phyloP scores from a whole-genome alignment of 2,888 invertebrate species.

The Morpho helenor region DNA sequence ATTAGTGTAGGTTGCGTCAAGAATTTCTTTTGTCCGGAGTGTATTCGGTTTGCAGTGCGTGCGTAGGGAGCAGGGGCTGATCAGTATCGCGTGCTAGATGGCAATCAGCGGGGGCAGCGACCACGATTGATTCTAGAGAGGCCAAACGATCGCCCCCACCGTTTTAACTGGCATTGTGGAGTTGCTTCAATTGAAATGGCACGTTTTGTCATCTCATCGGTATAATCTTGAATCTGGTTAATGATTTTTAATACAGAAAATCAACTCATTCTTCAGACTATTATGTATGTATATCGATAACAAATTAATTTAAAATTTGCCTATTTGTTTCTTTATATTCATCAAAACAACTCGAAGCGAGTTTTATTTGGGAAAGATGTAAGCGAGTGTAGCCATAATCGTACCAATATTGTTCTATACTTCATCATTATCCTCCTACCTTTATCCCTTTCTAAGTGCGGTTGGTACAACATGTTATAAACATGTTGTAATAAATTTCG shows the following conservation, averaged over 20 bases:
- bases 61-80: conserved; percentile 66
- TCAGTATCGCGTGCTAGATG: conserved; percentile 71
- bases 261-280: too few species aligned
- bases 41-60: conserved; percentile 32
- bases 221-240: neutral
- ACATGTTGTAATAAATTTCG: too few species aligned
- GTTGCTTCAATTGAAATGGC: conserved; percentile 18
- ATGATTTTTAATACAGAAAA: neutral
- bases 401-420: too few species aligned
- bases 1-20: conserved; percentile 51
- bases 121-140: conserved; percentile 66
- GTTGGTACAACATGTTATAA: too few species aligned
- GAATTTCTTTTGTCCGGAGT: conserved; percentile 56
- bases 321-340: too few species aligned
- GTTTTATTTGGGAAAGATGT: too few species aligned
- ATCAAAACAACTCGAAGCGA: too few species aligned
- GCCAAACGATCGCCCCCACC: conserved; percentile 34
- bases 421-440: too few species aligned
- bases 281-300: too few species aligned
- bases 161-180: conserved; percentile 22
- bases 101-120: conserved; percentile 67
- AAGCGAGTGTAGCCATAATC: too few species aligned
- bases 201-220: neutral
- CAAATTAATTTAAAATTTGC: too few species aligned
- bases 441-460: too few species aligned